Conservation (phyloP, 1,140 invertebrate genomes). For the Drosophila asahinai region DNA sequence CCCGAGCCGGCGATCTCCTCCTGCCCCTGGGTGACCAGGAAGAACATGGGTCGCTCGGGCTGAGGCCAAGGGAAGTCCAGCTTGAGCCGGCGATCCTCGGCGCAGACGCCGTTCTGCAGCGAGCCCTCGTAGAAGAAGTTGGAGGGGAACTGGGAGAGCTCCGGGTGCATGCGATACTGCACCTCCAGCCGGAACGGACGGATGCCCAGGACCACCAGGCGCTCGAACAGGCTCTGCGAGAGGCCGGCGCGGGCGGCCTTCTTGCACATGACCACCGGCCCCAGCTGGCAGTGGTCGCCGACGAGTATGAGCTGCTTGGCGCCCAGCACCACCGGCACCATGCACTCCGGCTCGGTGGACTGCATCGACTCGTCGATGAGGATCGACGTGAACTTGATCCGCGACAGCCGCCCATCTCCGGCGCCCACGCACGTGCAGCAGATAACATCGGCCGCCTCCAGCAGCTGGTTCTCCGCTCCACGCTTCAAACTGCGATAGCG, state of each 20-base stretch:
- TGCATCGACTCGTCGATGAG: conserved; percentile 99
- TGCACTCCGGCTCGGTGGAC: conserved; percentile 99
- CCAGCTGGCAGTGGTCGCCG: conserved; percentile 99
- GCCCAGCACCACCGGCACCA: conserved; percentile 99
- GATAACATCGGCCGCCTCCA: conserved; percentile 99
- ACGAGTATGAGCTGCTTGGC: conserved; percentile 98
- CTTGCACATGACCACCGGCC: conserved; percentile 99
- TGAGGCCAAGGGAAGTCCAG: conserved; percentile 99
- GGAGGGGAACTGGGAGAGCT: conserved; percentile 98
- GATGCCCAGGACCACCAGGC: conserved; percentile 98
- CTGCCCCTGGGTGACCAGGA: conserved; percentile 98
- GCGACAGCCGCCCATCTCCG: conserved; percentile 95
- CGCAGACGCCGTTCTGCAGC: conserved; percentile 98
- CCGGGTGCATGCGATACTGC: conserved; percentile 99
- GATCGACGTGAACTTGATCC: conserved; percentile 98
- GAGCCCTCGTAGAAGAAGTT: conserved; percentile 99
- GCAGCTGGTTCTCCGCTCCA: conserved; percentile 95
- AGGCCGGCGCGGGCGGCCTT: conserved; percentile 98
- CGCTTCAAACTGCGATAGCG: conserved; percentile 96
- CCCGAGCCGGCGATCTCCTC: conserved; percentile 99
- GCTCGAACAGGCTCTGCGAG: conserved; percentile 98
- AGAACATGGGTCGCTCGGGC: conserved; percentile 99
- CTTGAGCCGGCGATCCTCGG: conserved; percentile 95
- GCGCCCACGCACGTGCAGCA: conserved; percentile 99
- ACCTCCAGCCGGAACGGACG: conserved; percentile 98